These are phyloP conservation scores for Dendrolimus houi DNA, from an alignment of 2,888 invertebrate species.

Conservation along the genomic window DNA sequence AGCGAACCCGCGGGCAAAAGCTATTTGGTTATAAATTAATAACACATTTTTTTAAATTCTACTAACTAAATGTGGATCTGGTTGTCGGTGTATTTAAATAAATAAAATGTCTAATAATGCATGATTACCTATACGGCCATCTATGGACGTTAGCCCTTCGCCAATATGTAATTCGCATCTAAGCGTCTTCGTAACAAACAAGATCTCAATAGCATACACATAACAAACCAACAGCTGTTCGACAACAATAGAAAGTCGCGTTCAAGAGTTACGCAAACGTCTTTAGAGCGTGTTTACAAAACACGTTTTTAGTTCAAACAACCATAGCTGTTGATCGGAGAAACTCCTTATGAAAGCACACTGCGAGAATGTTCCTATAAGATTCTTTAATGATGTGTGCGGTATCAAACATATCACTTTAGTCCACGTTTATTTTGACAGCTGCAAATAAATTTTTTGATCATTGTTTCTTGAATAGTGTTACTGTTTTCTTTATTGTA, in stretches of 20 bases:
- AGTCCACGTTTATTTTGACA: background rate
- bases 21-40: no score
- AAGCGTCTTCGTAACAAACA: conserved; percentile 42
- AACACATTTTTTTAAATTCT: no score
- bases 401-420: background rate
- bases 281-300: conserved; percentile 41
- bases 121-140: no score
- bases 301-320: conserved; percentile 23
- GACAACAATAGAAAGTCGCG: conserved; percentile 60
- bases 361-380: background rate
- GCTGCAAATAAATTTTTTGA: background rate
- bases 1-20: no score
- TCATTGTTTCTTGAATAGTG: no score
- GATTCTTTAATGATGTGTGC: background rate
- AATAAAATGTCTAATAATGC: no score
- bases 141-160: no score
- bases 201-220: conserved; percentile 47
- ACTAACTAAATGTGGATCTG: no score
- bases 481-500: no score
- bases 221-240: conserved; percentile 59
- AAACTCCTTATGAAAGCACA: background rate
- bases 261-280: conserved; percentile 53
- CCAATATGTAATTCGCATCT: conserved; percentile 23
- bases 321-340: background rate
- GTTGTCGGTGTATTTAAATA: no score